phyloP scores from a whole-genome alignment of 1,140 invertebrate species.

The Aphaenogaster rudis region DNA sequence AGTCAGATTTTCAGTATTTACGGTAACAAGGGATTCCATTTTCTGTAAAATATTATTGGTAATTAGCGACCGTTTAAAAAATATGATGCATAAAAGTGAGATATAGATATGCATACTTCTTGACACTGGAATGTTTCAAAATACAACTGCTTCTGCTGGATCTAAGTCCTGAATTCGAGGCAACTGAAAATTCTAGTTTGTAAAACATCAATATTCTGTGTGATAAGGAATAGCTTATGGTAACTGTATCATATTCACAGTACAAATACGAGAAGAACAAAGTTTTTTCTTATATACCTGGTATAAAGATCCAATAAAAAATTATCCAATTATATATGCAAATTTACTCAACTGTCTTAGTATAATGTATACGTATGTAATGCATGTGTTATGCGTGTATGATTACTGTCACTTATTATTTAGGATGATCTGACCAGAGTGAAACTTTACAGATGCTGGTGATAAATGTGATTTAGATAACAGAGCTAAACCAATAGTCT shows the following conservation, averaged over 20 bases:
- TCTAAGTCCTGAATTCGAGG: neutral
- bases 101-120: neutral
- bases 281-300: conserved; percentile 61
- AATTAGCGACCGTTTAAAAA: neutral
- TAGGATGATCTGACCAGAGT: conserved; percentile 58
- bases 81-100: neutral
- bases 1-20: neutral
- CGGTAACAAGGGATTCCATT: conserved; percentile 25
- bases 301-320: conserved; percentile 73
- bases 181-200: conserved; percentile 1
- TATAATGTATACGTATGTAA: conserved; percentile 11
- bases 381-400: neutral
- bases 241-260: neutral
- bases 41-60: conserved; percentile 6
- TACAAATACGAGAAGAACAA: neutral
- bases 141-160: neutral
- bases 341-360: conserved; percentile 69
- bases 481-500: neutral
- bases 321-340: conserved; percentile 83
- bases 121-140: neutral
- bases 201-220: conserved; percentile 37
- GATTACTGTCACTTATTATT: conserved; percentile 68
- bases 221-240: neutral
- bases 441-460: conserved; percentile 63
- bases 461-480: conserved; percentile 55